These are phyloP conservation scores for Buceros bicornis DNA, from an alignment of 2,797 vertebrate species.

Conservation along the genomic window DNA sequence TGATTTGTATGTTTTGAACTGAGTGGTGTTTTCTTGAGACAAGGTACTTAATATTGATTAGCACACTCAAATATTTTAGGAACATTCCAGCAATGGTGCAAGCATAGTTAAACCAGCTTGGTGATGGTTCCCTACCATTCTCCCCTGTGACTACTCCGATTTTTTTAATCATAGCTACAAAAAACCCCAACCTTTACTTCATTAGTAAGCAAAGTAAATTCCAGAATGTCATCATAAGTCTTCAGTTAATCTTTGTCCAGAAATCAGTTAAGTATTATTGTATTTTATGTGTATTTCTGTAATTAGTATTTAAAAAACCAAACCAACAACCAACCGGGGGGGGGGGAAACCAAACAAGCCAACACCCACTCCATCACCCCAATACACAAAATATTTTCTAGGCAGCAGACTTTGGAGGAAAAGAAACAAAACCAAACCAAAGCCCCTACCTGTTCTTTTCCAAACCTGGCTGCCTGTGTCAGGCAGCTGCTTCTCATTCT, in stretches of 20 bases:
- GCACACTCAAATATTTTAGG: neutral
- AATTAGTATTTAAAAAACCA: neutral
- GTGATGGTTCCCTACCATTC: neutral
- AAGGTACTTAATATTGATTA: constrained; percentile 25
- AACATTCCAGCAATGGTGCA: neutral
- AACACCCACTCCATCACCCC: no score
- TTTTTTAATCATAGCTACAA: neutral
- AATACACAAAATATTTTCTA: neutral
- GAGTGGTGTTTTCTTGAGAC: neutral
- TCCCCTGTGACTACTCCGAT: neutral
- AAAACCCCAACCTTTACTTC: neutral
- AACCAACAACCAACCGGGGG: neutral
- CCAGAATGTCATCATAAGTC: neutral
- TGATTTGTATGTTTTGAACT: constrained; percentile 14
- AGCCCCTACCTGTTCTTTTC: neutral
- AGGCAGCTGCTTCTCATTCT: neutral
- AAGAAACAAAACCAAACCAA: neutral
- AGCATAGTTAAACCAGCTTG: neutral
- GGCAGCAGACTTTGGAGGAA: neutral
- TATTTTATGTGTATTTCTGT: neutral
- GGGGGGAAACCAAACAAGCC: neutral
- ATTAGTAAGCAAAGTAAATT: neutral
- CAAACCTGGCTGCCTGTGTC: neutral
- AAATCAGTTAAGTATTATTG: neutral
- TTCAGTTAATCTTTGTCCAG: neutral